Conservation (phyloP, 2,797 vertebrate species). For the Dipus sagitta region DNA sequence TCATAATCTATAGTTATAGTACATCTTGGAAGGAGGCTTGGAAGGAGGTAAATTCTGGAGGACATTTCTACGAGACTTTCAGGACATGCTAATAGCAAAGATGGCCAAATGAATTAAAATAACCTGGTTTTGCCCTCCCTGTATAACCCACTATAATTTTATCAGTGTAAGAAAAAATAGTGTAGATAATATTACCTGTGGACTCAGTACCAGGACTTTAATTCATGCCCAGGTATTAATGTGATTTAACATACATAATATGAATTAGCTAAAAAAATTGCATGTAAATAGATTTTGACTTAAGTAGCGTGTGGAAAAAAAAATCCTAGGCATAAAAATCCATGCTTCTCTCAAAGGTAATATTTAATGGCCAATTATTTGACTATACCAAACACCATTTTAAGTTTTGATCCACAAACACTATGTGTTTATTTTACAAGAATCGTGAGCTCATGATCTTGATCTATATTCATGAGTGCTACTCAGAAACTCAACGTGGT, state of each 20-base stretch:
- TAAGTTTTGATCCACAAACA: background rate
- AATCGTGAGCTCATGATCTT: background rate
- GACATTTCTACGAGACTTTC: background rate
- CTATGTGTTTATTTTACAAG: background rate
- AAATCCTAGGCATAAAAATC: conserved; percentile 12
- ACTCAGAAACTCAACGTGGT: background rate
- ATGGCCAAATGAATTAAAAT: conserved; percentile 8
- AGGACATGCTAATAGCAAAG: background rate
- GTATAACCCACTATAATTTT: background rate
- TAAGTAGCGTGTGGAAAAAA: background rate
- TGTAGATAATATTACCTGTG: background rate
- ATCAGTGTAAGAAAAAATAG: background rate
- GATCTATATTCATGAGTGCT: too few relatives aligned
- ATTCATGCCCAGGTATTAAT: background rate
- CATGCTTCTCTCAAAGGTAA: background rate
- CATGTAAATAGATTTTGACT: background rate
- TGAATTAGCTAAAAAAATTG: background rate
- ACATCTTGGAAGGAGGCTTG: background rate
- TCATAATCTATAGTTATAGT: background rate
- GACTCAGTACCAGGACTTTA: background rate
- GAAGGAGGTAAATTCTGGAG: background rate
- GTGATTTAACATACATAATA: conserved; percentile 6
- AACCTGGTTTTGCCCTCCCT: background rate
- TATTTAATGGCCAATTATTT: background rate
- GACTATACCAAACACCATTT: background rate